Conservation (phyloP, 2,888 invertebrate genomes). For the Chalcosyrphus nemorum region DNA sequence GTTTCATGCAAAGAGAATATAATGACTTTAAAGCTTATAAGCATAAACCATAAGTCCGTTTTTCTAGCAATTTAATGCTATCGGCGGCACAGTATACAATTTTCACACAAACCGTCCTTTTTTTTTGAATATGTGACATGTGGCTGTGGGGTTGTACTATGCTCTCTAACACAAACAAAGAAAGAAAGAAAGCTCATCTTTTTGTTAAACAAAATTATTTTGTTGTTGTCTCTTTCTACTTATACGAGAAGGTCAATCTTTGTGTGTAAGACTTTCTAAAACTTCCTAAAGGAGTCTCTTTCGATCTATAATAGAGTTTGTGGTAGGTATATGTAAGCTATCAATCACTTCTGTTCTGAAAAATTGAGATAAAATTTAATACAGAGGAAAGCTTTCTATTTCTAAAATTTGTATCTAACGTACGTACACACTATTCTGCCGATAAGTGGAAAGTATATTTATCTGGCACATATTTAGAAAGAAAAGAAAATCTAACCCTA, state of each 20-base stretch:
- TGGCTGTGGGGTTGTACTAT: not conserved
- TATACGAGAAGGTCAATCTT: not conserved
- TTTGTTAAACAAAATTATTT: not conserved
- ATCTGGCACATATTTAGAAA: not conserved
- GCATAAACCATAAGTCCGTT: slow-evolving; percentile 31
- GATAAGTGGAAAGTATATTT: not conserved
- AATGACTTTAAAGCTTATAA: slow-evolving; percentile 46
- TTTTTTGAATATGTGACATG: not conserved
- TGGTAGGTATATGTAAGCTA: too few species aligned
- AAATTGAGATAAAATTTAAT: too few species aligned
- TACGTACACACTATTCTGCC: not conserved
- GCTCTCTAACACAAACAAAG: not conserved
- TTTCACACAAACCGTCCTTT: slow-evolving; percentile 1
- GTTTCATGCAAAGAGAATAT: slow-evolving; percentile 10
- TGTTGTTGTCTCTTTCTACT: not conserved
- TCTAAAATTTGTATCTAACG: too few species aligned
- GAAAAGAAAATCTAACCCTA: not conserved
- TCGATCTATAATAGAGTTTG: not conserved
- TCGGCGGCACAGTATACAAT: not conserved
- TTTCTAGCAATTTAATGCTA: slow-evolving; percentile 37
- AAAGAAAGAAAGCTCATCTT: not conserved
- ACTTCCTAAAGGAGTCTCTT: not conserved
- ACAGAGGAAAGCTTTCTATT: too few species aligned
- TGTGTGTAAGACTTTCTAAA: not conserved
- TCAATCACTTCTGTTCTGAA: not conserved